phyloP scores from a whole-genome alignment of 2,797 vertebrate species.

The Sebastes taczanowskii region DNA sequence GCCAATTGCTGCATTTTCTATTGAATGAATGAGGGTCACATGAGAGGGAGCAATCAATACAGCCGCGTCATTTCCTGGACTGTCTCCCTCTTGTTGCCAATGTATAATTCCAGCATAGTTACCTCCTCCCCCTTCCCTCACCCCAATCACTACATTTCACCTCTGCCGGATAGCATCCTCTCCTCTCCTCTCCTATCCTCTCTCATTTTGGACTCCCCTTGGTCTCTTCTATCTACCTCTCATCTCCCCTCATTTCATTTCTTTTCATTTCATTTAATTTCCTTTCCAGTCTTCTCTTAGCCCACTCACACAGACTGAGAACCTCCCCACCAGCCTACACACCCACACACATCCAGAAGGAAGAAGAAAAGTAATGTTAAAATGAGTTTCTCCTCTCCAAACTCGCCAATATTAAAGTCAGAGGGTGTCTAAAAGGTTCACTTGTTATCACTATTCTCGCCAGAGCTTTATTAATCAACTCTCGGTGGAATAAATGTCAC shows the following conservation, averaged over 20 bases:
- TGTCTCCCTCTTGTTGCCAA: constrained; percentile 22
- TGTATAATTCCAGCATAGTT: constrained; percentile 41
- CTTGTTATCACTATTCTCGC: constrained; percentile 36
- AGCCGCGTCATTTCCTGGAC: constrained; percentile 51
- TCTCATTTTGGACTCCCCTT: constrained; percentile 20
- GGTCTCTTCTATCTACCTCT: constrained; percentile 23
- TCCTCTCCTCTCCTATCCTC: constrained; percentile 13
- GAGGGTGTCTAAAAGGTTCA: constrained; percentile 30
- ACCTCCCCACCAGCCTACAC: neutral
- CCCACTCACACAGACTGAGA: constrained; percentile 46
- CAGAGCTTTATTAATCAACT: constrained; percentile 32
- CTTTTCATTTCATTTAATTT: constrained; percentile 58
- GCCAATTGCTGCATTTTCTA: constrained; percentile 55
- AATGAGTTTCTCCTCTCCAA: constrained; percentile 43
- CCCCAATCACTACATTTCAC: constrained; percentile 17
- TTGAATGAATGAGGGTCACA: constrained; percentile 53
- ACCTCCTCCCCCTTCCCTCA: constrained; percentile 9
- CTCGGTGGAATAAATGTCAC: constrained; percentile 38
- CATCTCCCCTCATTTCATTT: constrained; percentile 43
- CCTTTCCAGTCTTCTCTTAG: constrained; percentile 35
- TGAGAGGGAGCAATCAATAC: constrained; percentile 44
- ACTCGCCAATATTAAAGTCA: constrained; percentile 37
- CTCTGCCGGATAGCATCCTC: constrained; percentile 10
- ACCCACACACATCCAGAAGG: constrained; percentile 15
- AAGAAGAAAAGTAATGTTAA: constrained; percentile 25